A percentile compares a stretch with the other conserved stretches of the same genome.
These are phyloP conservation scores for Delphinapterus leucas DNA, from an alignment of 2,113 vertebrate species.

Conservation along the genomic window DNA sequence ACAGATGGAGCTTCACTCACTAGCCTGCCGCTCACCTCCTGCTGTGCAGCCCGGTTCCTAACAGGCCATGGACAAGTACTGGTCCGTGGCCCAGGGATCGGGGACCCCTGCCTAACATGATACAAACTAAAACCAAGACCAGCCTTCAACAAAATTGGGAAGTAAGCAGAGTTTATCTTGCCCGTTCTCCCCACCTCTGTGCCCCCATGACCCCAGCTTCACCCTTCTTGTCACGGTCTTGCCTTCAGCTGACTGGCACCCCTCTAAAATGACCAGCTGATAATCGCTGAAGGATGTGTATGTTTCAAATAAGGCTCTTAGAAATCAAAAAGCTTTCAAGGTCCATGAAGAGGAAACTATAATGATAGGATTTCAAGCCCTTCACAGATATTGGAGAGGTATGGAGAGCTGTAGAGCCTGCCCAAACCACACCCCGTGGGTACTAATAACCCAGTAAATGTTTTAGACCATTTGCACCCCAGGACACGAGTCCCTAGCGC, in stretches of 20 bases:
- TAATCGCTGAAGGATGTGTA: background rate
- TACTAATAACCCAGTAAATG: background rate
- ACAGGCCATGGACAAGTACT: no score
- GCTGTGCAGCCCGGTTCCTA: no score
- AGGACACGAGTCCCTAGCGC: background rate
- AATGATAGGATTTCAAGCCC: background rate
- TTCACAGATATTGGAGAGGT: background rate
- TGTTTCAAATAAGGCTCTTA: background rate
- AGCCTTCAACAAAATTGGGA: background rate
- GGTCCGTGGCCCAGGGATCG: no score
- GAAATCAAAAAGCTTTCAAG: background rate
- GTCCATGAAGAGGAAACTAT: background rate
- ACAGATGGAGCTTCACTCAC: no score
- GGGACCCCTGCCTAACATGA: no score
- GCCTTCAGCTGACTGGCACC: background rate
- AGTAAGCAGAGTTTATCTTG: background rate
- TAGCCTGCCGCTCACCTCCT: no score
- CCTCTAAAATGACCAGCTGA: background rate
- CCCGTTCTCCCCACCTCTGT: background rate
- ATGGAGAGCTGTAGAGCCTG: background rate
- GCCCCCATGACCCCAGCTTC: background rate
- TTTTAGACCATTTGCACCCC: background rate
- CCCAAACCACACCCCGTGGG: background rate
- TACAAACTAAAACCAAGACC: background rate
- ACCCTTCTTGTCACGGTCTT: background rate